phyloP scores from a whole-genome alignment of 1,140 invertebrate genomes.

The Tribolium madens region DNA sequence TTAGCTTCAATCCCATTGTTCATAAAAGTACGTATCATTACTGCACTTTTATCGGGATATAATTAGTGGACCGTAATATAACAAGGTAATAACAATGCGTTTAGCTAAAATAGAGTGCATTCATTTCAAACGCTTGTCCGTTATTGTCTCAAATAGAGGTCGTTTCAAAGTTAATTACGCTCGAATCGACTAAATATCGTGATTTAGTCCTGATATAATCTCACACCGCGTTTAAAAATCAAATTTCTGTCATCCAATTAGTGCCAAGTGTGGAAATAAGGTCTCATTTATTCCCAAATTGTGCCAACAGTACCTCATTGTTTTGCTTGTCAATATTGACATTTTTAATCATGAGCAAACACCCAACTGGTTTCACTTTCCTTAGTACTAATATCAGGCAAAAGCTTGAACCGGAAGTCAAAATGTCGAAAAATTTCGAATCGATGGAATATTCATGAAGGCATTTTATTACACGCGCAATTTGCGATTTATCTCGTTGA shows the following conservation, averaged over 20 bases:
- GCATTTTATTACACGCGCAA: not conserved
- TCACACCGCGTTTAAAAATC: no score
- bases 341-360: not conserved
- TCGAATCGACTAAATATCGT: not conserved
- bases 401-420: not conserved
- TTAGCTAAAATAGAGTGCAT: not conserved
- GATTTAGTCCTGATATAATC: not conserved
- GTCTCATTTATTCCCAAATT: not conserved
- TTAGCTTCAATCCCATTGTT: not conserved
- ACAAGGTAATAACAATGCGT: not conserved
- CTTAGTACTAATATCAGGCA: not conserved
- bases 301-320: not conserved
- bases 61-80: not conserved
- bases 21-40: not conserved
- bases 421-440: no score
- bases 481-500: not conserved
- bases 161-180: not conserved
- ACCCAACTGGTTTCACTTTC: not conserved
- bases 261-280: not conserved
- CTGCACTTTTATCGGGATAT: not conserved
- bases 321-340: conserved; percentile 3
- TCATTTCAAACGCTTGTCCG: not conserved
- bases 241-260: no score
- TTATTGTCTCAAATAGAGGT: not conserved
- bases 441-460: no score